These are phyloP conservation scores for Styela plicata DNA, from an alignment of 23 tunicate species.

Conservation along the genomic window DNA sequence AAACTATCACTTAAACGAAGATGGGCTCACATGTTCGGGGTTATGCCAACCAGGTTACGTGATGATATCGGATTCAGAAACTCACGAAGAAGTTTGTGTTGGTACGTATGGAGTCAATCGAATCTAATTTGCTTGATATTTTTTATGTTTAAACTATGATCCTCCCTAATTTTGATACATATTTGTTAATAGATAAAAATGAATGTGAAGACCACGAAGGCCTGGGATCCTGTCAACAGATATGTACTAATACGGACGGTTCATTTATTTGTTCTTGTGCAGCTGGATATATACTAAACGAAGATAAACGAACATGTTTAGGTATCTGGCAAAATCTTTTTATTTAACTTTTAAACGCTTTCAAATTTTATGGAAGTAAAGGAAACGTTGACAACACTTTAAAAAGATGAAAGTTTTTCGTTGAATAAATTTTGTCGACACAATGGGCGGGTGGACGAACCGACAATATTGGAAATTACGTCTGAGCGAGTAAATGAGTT, in stretches of 20 bases:
- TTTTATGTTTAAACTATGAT: too few relatives aligned
- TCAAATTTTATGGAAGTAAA: too few relatives aligned
- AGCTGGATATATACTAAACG: conserved; percentile 28
- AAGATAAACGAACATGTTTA: conserved; percentile 31
- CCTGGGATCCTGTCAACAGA: conserved; percentile 33
- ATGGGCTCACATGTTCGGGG: conserved; percentile 24
- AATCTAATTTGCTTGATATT: too few relatives aligned
- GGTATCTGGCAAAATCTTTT: too few relatives aligned
- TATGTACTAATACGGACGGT: conserved; percentile 53
- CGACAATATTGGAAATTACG: too few relatives aligned
- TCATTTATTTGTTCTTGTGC: conserved; percentile 35
- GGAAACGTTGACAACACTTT: too few relatives aligned
- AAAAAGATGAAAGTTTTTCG: too few relatives aligned
- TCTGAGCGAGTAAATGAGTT: too few relatives aligned
- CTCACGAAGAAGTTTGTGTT: conserved; percentile 3
- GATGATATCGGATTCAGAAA: not conserved
- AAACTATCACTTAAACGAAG: not conserved
- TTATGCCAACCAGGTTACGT: conserved; percentile 15
- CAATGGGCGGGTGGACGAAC: too few relatives aligned
- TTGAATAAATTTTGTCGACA: too few relatives aligned
- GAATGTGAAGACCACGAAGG: conserved; percentile 20
- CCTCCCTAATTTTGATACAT: too few relatives aligned
- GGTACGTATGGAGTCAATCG: conserved; percentile 4
- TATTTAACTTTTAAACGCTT: too few relatives aligned
- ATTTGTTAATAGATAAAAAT: conserved; percentile 24